Base-by-base conservation (phyloP, 92 coral and sea anemone species). In the Pocillopora meandrina region DNA sequence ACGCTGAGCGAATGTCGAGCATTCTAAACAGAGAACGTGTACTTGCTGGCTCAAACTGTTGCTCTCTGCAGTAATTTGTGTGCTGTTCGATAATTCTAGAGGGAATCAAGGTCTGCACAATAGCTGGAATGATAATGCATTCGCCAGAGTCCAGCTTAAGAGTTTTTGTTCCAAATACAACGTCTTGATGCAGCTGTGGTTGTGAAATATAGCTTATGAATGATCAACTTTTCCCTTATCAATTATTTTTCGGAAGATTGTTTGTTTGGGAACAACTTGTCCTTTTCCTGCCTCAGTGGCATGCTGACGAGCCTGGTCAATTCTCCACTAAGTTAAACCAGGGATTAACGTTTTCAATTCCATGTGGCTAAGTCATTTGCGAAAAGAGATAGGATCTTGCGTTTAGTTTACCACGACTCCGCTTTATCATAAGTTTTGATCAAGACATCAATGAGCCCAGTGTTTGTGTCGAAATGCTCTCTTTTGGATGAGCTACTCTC, bases 341-440 rank as follows among this genome's bases (percentile, higher is more conserved):
- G 93, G 87, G 63, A 89, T 61, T 52, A 89, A 34, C 15, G 9
- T 36, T 62, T 56, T 64, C 14, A 89, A 71, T 64, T 89, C 89
- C 9, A 65, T 20, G 10, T 65, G 60, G 8, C 61, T 61, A 66
- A 86, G 34, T 90, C 87, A 23, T 79, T 82, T n/a, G 90, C 89
- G 74, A 89, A 89, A 13, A 89, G 69, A 20, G 92, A 85, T 15
- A 85, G 59, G 63, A 89, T 85, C 85, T 89, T 89, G 21, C 92
- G 76, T 65, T 87, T 87, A 15, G 86, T 87, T 71, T 74, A 86
- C 90, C 89, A 74, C 59, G 76, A 61, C 59, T 78, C 79, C 5
- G 89, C 92, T 74, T 89, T 69, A 55, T 85, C 75, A 58, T 89
- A 82, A 4, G 89, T 86, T 61, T 89, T 85, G 42, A 89, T 57